Conservation (phyloP, 2,888 invertebrate species). For the Stenchaetothrips biformis region DNA sequence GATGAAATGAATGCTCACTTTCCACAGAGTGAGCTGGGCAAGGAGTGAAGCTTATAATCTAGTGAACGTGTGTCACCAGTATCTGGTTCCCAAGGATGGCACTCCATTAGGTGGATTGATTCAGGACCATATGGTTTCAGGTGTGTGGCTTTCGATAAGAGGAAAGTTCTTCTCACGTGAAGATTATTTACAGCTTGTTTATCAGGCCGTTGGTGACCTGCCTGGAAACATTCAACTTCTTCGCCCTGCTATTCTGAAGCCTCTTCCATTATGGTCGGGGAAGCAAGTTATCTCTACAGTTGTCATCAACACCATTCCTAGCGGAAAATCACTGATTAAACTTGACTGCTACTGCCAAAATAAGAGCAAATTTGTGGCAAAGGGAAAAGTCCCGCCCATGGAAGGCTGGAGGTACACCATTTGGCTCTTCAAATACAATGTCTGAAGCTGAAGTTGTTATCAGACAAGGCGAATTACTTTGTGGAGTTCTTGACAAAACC, state of each 20-base stretch:
- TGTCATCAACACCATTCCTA: constrained; percentile 78
- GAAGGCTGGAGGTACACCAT: constrained; percentile 61
- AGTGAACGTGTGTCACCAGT: constrained; percentile 80
- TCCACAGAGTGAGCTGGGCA: constrained; percentile 85
- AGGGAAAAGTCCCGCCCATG: constrained; percentile 52
- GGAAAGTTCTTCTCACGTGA: constrained; percentile 77
- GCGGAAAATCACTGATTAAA: constrained; percentile 61
- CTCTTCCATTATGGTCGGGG: constrained; percentile 88
- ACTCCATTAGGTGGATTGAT: constrained; percentile 95
- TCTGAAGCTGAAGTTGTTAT: constrained; percentile 90
- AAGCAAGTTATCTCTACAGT: constrained; percentile 91
- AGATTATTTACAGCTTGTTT: constrained; percentile 90
- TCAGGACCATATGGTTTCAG: constrained; percentile 96
- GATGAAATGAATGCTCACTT: constrained; percentile 99
- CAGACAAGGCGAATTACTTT: constrained; percentile 77
- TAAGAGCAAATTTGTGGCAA: constrained; percentile 59
- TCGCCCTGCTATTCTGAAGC: constrained; percentile 86
- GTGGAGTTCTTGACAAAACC: constrained; percentile 91
- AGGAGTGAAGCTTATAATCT: constrained; percentile 81
- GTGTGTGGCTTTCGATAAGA: constrained; percentile 80
- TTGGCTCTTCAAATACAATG: constrained; percentile 59
- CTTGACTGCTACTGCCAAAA: constrained; percentile 67
- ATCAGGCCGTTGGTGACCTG: constrained; percentile 67
- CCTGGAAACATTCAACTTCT: constrained; percentile 63
- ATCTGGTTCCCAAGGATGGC: constrained; percentile 97